Conservation (phyloP, 2,888 invertebrate species). For the Agrotis puta region DNA sequence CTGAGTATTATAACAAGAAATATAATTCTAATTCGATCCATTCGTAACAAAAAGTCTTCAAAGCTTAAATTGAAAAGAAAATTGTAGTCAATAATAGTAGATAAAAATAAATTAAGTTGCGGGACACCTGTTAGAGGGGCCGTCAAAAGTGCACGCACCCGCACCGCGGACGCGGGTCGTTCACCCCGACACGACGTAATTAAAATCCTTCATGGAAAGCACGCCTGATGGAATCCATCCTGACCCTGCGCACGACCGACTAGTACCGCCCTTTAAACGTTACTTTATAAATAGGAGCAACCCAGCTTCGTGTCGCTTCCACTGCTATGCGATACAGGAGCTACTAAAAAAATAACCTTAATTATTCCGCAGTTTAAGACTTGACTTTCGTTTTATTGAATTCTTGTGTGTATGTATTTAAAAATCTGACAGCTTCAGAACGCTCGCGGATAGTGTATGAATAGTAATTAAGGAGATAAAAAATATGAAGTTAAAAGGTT, state of each 20-base stretch:
- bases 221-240: conserved; percentile 88
- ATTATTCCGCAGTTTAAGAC: conserved; percentile 49
- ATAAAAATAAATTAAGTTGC: conserved; percentile 64
- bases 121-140: conserved; percentile 78
- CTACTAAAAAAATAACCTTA: conserved; percentile 59
- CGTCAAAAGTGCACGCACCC: conserved; percentile 81
- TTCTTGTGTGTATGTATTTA: conserved; percentile 30
- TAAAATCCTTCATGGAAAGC: conserved; percentile 90
- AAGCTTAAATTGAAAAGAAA: conserved; percentile 27
- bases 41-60: conserved; percentile 32
- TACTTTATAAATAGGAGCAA: conserved; percentile 87
- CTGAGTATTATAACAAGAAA: conserved; percentile 15
- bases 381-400: conserved; percentile 53
- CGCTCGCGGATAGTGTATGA: conserved; percentile 39
- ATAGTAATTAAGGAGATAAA: conserved; percentile 48
- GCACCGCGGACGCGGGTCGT: conserved; percentile 77
- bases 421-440: conserved; percentile 54
- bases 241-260: conserved; percentile 86
- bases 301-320: conserved; percentile 62
- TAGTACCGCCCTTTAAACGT: conserved; percentile 84
- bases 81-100: conserved; percentile 40
- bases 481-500: conserved; percentile 44
- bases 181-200: conserved; percentile 87
- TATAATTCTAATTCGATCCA: conserved; percentile 13
- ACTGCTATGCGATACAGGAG: conserved; percentile 59